These are phyloP conservation scores for Neotoxoptera formosana DNA, from an alignment of 1,140 invertebrate species.

Conservation along the genomic window DNA sequence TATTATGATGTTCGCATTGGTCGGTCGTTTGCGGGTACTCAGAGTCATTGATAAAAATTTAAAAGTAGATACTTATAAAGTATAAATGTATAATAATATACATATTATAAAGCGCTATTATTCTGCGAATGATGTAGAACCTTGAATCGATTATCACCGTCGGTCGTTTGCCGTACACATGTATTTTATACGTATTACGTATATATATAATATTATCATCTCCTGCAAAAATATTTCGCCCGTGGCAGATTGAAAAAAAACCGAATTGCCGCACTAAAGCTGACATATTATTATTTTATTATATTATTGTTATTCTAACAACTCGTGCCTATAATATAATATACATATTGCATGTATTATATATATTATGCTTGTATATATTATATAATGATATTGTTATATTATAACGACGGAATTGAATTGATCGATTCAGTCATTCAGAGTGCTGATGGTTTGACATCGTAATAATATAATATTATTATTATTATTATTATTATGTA, in stretches of 20 bases:
- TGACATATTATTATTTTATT: not conserved
- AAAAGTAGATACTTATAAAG: no score
- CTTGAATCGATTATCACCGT: not conserved
- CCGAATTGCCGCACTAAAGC: not conserved
- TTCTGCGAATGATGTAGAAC: not conserved
- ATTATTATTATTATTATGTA: not conserved
- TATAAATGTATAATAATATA: not conserved
- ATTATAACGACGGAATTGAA: not conserved
- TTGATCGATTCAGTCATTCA: not conserved
- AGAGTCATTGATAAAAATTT: no score
- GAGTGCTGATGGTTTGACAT: not conserved
- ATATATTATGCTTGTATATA: not conserved
- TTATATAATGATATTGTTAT: not conserved
- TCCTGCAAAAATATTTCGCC: not conserved
- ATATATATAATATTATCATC: not conserved
- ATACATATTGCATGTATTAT: not conserved
- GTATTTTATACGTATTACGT: no score
- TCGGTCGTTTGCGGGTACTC: not conserved
- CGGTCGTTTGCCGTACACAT: not conserved
- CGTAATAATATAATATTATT: not conserved
- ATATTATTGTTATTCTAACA: not conserved
- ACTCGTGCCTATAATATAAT: not conserved
- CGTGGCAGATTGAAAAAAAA: not conserved
- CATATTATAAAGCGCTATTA: not conserved
- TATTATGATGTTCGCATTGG: not conserved